Base-by-base conservation (phyloP, 2,888 invertebrate genomes). In the Cheilosia urbana region DNA sequence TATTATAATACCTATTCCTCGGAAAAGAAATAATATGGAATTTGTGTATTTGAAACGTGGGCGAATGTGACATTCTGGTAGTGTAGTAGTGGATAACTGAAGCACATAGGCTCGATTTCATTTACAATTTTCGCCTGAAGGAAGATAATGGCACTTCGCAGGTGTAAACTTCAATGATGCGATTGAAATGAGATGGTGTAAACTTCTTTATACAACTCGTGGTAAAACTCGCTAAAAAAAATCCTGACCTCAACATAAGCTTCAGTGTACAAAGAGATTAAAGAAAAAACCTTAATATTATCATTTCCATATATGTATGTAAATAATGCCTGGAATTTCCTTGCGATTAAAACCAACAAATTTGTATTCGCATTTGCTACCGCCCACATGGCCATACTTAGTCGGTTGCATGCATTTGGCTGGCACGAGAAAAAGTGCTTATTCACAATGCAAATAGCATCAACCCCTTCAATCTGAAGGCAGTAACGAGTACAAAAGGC, bases 361-460 rank as follows among this genome's bases (percentile, higher is more conserved):
- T 24, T 65, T 40, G n/a, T 40, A 24, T 53, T 53, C 27, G 4
- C n/a, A 42, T 5, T 49, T 53, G 37, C 27, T 40, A 53, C 19
- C 13, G 19, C 66, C 42, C 17, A 45, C 42, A 45, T 45, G 21
- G 45, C 27, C 7, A 13, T 55, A 13, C 42, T 27, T 21, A 17
- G 37, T 37, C 37, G 13, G 13, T 4, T 4, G 63, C 15, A 27
- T 53, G 21, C 37, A 66, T 24, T 27, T 53, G 17, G 11, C 37
- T 53, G 42, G 17, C 42, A 4, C 40, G 19, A 30, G 34, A 57
- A 57, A 55, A 57, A 34, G 57, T 69, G 69, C 45, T 58, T 37
- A 71, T 71, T 71, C 37, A 27, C 19, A 7, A 71, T 60, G 58
- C 58, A 71, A 60, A 71, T 53, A 71, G 24, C 47, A 69, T 58